phyloP scores from a whole-genome alignment of 2,113 vertebrate species.

The Macheiramphus alcinus region DNA sequence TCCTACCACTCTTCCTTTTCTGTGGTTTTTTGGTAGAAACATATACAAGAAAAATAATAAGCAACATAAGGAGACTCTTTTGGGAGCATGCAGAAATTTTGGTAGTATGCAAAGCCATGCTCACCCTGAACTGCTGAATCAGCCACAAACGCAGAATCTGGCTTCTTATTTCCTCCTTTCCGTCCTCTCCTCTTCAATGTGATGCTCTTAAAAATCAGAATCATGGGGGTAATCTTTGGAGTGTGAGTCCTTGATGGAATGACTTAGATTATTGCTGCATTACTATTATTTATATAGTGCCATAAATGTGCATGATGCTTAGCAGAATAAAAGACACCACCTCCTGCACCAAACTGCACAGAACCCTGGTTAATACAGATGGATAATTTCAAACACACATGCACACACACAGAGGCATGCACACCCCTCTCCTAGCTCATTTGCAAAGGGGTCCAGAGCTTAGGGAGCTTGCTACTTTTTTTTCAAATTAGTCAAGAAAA shows the following conservation, averaged over 20 bases:
- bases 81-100: neutral
- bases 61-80: neutral
- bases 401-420: neutral
- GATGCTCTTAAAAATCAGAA: neutral
- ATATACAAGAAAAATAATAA: neutral
- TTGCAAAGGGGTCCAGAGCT: neutral
- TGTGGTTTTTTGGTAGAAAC: slow-evolving; percentile 24
- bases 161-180: neutral
- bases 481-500: neutral
- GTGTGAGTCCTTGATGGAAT: slow-evolving; percentile 20
- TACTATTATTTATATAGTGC: slow-evolving; percentile 46
- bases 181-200: neutral
- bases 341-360: neutral
- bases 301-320: slow-evolving; percentile 2
- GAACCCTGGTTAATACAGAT: neutral
- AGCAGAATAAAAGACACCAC: slow-evolving; percentile 12
- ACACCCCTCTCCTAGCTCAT: neutral
- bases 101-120: neutral
- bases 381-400: neutral
- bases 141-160: neutral
- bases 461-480: neutral
- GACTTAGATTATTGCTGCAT: slow-evolving; percentile 20
- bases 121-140: slow-evolving; percentile 17
- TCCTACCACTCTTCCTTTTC: neutral
- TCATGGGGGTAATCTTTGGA: neutral